Evolutionary conservation across 1,140 invertebrate genomes (phyloP).

Genomic region (Aporrectodea caliginosa): DNA sequence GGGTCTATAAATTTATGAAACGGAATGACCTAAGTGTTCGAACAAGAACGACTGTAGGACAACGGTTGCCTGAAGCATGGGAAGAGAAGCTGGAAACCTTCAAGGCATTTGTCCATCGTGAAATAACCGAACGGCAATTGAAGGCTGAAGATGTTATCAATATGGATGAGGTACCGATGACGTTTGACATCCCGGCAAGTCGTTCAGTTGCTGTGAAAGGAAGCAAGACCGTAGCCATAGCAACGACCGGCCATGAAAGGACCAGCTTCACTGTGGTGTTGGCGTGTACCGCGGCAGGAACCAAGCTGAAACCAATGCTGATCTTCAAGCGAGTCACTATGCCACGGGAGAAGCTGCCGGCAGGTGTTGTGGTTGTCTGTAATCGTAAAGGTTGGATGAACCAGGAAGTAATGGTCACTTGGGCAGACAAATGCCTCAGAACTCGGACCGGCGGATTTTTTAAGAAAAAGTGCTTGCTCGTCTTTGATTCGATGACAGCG

Average conservation of each 20-base stretch:
- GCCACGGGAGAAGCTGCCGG: background rate
- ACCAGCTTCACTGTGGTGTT: slow-evolving; percentile 40
- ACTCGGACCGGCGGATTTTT: slow-evolving; percentile 27
- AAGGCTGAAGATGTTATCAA: slow-evolving; percentile 23
- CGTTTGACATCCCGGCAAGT: slow-evolving; percentile 36
- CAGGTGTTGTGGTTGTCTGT: background rate
- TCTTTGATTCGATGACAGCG: slow-evolving; percentile 33
- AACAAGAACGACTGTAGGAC: background rate
- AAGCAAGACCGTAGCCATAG: slow-evolving; percentile 33
- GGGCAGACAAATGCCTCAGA: background rate
- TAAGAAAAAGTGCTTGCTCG: slow-evolving; percentile 16
- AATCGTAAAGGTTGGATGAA: background rate
- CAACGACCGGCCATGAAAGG: slow-evolving; percentile 42
- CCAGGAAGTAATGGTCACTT: background rate
- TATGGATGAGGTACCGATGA: slow-evolving; percentile 41
- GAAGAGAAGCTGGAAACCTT: background rate
- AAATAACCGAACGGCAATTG: background rate
- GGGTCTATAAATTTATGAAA: slow-evolving; percentile 13
- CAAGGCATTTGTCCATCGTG: background rate
- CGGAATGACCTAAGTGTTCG: background rate
- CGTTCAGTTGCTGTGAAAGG: slow-evolving; percentile 33
- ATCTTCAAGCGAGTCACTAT: slow-evolving; percentile 42
- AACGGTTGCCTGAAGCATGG: background rate
- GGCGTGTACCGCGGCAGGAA: background rate
- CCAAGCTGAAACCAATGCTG: slow-evolving; percentile 39